phyloP scores from a whole-genome alignment of 2,113 vertebrate species.

The Oryctolagus cuniculus region DNA sequence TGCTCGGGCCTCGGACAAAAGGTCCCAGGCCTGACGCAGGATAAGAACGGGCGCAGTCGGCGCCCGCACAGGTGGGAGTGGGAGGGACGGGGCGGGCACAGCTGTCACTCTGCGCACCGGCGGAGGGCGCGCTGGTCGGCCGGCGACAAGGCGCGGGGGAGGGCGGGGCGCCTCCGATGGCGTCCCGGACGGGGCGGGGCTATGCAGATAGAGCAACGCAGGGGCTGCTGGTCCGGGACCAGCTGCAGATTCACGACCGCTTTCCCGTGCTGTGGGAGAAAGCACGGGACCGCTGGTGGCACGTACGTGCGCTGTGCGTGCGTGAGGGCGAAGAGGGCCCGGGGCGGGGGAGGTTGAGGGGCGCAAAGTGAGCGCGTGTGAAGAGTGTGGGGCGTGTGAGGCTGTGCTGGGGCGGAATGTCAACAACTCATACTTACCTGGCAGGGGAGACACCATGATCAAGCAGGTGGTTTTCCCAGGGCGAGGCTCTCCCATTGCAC shows the following conservation, averaged over 20 bases:
- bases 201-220: not conserved
- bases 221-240: not conserved
- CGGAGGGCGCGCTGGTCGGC: too few relatives aligned
- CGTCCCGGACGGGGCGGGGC: not conserved
- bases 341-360: too few relatives aligned
- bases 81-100: too few relatives aligned
- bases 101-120: too few relatives aligned
- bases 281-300: too few relatives aligned
- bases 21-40: too few relatives aligned
- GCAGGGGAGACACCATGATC: not conserved
- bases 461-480: too few relatives aligned
- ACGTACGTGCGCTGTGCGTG: not conserved
- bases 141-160: fast-evolving
- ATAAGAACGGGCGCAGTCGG: too few relatives aligned
- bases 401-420: fast-evolving
- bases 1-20: too few relatives aligned
- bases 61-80: too few relatives aligned
- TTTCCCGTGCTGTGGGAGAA: not conserved
- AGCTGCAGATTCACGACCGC: not conserved
- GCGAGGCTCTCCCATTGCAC: too few relatives aligned
- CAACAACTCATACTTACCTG: fast-evolving
- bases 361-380: not conserved
- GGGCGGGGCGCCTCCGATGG: fast-evolving
- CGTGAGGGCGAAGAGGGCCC: too few relatives aligned
- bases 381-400: fast-evolving